A percentile compares a stretch with the other conserved stretches of the same genome.
These are phyloP conservation scores for Ariopsis seemanni DNA, from an alignment of 2,113 vertebrate species.

Conservation along the genomic window DNA sequence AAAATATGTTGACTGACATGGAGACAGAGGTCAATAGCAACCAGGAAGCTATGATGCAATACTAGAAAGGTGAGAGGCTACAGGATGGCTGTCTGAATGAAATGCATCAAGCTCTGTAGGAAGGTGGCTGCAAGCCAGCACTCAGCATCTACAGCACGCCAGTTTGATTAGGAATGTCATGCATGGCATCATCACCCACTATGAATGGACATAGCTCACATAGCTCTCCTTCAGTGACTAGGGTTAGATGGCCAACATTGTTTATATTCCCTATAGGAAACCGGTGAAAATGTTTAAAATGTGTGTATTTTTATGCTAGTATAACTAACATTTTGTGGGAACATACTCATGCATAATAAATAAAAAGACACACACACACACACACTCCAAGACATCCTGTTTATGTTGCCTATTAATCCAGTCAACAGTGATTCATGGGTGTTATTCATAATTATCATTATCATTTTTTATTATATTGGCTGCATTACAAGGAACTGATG, in stretches of 20 bases:
- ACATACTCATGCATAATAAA: not conserved
- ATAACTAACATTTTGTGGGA: not conserved
- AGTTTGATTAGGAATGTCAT: conserved; percentile 24
- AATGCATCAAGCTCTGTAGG: not conserved
- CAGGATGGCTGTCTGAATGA: conserved; percentile 38
- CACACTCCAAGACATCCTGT: conserved; percentile 17
- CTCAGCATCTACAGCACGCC: conserved; percentile 36
- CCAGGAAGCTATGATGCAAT: not conserved
- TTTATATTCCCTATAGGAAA: not conserved
- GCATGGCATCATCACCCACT: conserved; percentile 17
- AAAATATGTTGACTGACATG: conserved; percentile 5
- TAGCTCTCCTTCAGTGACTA: conserved; percentile 4
- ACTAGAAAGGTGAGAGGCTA: conserved; percentile 16
- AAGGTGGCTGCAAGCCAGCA: conserved; percentile 42
- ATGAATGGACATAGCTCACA: conserved; percentile 44
- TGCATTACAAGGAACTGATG: conserved; percentile 67
- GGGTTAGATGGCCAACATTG: not conserved
- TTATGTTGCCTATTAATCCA: conserved; percentile 67
- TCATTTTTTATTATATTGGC: conserved; percentile 76
- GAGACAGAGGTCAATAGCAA: not conserved
- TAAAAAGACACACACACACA: not conserved
- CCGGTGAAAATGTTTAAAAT: not conserved
- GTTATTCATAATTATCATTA: conserved; percentile 72
- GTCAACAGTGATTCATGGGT: conserved; percentile 73
- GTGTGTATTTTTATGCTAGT: not conserved